Evolutionary conservation across 1,140 invertebrate genomes (phyloP), one percentile per base, ranked within the genome.

Genomic region (Spodoptera frugiperda): DNA sequence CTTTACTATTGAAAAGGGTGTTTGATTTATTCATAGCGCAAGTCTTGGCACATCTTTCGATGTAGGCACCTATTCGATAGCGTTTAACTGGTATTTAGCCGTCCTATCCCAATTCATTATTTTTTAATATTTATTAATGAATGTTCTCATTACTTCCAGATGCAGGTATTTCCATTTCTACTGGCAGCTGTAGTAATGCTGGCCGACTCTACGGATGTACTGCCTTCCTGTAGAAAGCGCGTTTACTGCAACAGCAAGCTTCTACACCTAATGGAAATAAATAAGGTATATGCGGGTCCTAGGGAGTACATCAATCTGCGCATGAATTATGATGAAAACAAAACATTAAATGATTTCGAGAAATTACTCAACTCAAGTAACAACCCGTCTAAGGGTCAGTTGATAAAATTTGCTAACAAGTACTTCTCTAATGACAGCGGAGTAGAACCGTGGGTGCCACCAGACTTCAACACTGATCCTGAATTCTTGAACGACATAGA

Each of bases 271-370:
- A 95, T 98, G 8, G 97, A 98, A 88, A 95, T 95, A 91, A 94
- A 96, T 0, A 87, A 94, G 19, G 93, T 98, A 19, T 98, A 95
- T 89, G 87, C 92, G 2, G 98, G 98, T 85, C 98, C 97, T 9
- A 98, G 98, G 89, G 97, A 97, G 0, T 98, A 98, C 87, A 98
- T 98, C 10, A 98, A 98, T 61, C 74, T 89, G 5, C 85, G 83
- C 21, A 82, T 94, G 75, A 78, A 76, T 70, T 78, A 87, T 17
- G 83, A 89, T 21, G 83, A 85, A 57, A 77, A 87, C 10, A 84
- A 72, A n/a, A 91, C 87, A 0, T 86, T 97, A n/a, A 59, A 83
- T 2, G 92, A 94, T 14, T 97, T 97, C 81, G 85, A 95, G 0
- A 80, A 93, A 0, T 95, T 98, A 21, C 96, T 97, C 89, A 94